Base-by-base conservation (phyloP, 2,113 vertebrate species). In the Hymenochirus boettgeri region DNA sequence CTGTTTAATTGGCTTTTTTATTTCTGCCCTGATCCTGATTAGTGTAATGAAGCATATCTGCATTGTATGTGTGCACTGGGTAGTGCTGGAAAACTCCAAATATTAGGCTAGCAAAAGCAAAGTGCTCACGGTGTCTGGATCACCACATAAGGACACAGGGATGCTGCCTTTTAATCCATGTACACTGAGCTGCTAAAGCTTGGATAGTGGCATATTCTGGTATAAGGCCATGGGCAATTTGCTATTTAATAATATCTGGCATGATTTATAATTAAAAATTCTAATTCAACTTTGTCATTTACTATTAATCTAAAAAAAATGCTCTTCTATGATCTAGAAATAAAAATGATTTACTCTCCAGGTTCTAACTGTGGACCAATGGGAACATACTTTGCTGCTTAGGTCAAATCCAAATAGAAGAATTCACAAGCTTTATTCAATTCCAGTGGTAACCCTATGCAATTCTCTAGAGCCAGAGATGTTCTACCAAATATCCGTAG, bases 1-100 rank as follows among this genome's bases (percentile, higher is more conserved):
- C 18, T 27, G n/a, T 19, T 46, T 24, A 35, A 8, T 3, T 27
- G 12, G 15, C 37, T 70, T 80, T 83, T 86, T 88, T 81, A 79
- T 82, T 79, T 78, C 69, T 80, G 21, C 72, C 88, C 85, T 72
- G 83, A 85, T 83, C 87, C 75, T 85, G 88, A 89, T 90, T 85
- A 85, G 91, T 82, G 92, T 95, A 95, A 93, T 94, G 93, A 94
- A 91, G 89, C 90, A 78, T 80, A 91, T 92, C 86, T 54, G 75
- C 83, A 86, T 96, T 98, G 92, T 97, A 81, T 77, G 71, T 88
- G 90, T 87, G 88, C 82, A 74, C 75, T 85, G 89, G 89, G 88
- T 62, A 77, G 88, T 66, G 86, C 82, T 84, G 76, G 76, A 79
- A n/a, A 65, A 63, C 21, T 72, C 81, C 7, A 83, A 45, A 80